Conservation (phyloP, 2,797 vertebrate species). For the Anas flavirostris region DNA sequence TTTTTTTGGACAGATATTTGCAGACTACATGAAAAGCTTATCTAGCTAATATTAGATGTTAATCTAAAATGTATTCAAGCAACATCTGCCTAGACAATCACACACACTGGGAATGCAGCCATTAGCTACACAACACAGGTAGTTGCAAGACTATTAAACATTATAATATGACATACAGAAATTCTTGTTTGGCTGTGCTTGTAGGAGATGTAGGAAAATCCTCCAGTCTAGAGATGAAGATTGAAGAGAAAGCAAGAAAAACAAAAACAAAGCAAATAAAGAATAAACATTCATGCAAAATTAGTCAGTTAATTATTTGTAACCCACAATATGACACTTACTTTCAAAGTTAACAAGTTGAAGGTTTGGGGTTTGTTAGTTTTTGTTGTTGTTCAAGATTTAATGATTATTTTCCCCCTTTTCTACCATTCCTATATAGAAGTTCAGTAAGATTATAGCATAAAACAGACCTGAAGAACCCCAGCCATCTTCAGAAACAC, state of each 20-base stretch:
- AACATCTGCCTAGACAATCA: conserved; percentile 53
- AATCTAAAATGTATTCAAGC: neutral
- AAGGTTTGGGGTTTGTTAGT: neutral
- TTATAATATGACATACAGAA: conserved; percentile 92
- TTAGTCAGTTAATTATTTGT: conserved; percentile 70
- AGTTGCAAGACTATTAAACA: conserved; percentile 74
- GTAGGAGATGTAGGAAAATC: conserved; percentile 99
- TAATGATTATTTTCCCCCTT: neutral
- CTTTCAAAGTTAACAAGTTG: conserved; percentile 14
- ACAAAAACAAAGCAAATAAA: conserved; percentile 83
- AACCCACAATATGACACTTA: conserved; percentile 69
- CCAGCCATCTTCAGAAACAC: neutral
- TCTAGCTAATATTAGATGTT: neutral
- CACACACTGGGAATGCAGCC: conserved; percentile 64
- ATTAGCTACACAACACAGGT: conserved; percentile 63
- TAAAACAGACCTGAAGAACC: neutral
- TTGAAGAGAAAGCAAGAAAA: conserved; percentile 82
- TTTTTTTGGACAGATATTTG: neutral
- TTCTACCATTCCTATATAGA: neutral
- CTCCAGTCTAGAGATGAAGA: conserved; percentile 93
- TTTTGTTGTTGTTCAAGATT: neutral
- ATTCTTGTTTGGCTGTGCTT: conserved; percentile 99
- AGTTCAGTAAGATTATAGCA: neutral
- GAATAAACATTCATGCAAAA: conserved; percentile 75
- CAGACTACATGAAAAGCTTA: neutral